Evolutionary conservation across 1,140 invertebrate genomes (phyloP), one percentile per base, ranked within the genome.

Genomic region (Pectinophora gossypiella): DNA sequence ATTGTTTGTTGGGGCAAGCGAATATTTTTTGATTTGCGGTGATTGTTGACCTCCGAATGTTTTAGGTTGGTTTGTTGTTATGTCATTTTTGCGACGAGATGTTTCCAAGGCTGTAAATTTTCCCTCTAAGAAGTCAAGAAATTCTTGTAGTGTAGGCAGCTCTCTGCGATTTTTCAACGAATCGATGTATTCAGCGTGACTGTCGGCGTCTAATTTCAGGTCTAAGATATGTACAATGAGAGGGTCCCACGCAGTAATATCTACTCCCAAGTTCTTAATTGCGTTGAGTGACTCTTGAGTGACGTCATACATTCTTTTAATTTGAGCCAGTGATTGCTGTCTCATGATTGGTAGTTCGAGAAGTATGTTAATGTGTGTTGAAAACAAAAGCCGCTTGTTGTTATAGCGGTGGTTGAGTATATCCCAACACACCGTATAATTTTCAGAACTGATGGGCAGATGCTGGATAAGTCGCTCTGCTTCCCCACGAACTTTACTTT

Each of bases 401-500:
- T 38, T 15, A 13, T 38, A 38, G 13, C 35, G 35, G 35, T 38
- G 35, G 35, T 38, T 38, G n/a, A 38, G 35, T 38, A 38, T 38
- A 6, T 38, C 35, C 35, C 35, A 38, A 38, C 35, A 38, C 35
- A 13, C 35, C n/a, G 13, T 38, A 15, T 38, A 38, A 15, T 38
- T 38, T n/a, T 38, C 35, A 4, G 35, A 38, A 13, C 35, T 13
- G 13, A 38, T 38, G 3, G 9, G 35, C n/a, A 38, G n/a, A 15
- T 38, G 13, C n/a, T 38, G 35, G 4, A 38, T 38, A 13, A 38
- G 35, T n/a, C 35, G 35, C n/a, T 38, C 35, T n/a, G 35, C 35
- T 47, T 48, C 46, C 2, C 46, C 27, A 18, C 46, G 23, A 3
- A 48, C 22, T 36, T 48, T 48, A 35, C 22, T 48, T 19, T 48